phyloP scores from a whole-genome alignment of 2,797 vertebrate genomes.

The Sebastes kiyomatsui region DNA sequence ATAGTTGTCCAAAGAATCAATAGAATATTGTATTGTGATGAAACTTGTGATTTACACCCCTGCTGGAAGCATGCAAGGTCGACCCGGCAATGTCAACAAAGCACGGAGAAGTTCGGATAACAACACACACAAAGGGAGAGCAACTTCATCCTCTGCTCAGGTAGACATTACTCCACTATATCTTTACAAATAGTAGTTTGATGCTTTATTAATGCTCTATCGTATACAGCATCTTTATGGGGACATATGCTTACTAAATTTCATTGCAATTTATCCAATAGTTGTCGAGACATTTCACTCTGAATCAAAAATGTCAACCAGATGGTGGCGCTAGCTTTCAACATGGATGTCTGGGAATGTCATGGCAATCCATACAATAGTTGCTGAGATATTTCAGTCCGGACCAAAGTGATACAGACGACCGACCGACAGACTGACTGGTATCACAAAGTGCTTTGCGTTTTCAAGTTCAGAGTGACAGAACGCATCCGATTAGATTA shows the following conservation, averaged over 20 bases:
- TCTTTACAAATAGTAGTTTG: background rate
- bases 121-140: background rate
- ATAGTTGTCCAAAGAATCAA: background rate
- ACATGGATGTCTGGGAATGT: background rate
- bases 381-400: background rate
- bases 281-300: too few species aligned
- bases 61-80: too few species aligned
- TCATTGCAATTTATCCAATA: background rate
- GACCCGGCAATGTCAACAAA: too few species aligned
- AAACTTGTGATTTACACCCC: background rate
- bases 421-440: background rate
- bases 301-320: too few species aligned
- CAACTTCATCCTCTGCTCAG: too few species aligned
- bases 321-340: background rate
- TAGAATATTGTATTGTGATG: background rate
- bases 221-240: background rate
- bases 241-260: background rate
- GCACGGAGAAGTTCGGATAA: background rate
- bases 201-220: background rate
- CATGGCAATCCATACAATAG: background rate
- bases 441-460: background rate
- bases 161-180: background rate
- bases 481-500: conserved; percentile 9
- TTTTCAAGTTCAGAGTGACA: conserved; percentile 2
- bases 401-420: background rate